Base-by-base conservation (phyloP, 2,113 vertebrate species). In the Parus major region DNA sequence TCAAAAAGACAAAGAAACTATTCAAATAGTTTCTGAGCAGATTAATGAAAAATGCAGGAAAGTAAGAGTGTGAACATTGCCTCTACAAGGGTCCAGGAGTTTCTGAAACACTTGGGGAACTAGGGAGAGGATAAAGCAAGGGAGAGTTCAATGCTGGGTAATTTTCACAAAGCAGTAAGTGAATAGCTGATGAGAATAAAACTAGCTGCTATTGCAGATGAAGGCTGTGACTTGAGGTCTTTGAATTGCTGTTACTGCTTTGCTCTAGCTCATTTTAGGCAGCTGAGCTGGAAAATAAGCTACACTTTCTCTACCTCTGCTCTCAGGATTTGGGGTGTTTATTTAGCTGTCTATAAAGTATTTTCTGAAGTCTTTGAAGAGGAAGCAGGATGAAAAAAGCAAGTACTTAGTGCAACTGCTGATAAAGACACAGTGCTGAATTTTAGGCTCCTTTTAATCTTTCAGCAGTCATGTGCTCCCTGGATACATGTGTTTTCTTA, bases 361-460 rank as follows among this genome's bases (percentile, higher is more conserved):
- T 61, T 76, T 86, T 72, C 61, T 61, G 57, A 59, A 70, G 53
- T 25, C 47, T 90, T 75, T 84, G 70, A 93, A 82, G 47, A 59
- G 52, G 80, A 91, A 85, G 14, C 13, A 46, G 46, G 22, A 49
- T 56, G 28, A 61, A 31, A 69, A 63, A 56, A 10, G 4, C 2
- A 3, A 87, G 31, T 28, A 28, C 42, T 91, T 77, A 55, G 31
- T 82, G 46, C 49, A 80, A 39, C 66, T 70, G 25, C 25, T 63
- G 75, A 82, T 47, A 70, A 66, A 76, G 89, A 70, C 42, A 42
- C 91, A 93, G 68, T 35, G 36, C 36, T 94, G 90, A 29, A 71
- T 93, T 94, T 95, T 75, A 81, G 76, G 13, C 82, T 90, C 47
- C 92, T 90, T 86, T 90, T 81, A 93, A 95, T 90, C 93, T 94